phyloP scores from a whole-genome alignment of 2,797 vertebrate genomes.

The Epinephelus awoara region DNA sequence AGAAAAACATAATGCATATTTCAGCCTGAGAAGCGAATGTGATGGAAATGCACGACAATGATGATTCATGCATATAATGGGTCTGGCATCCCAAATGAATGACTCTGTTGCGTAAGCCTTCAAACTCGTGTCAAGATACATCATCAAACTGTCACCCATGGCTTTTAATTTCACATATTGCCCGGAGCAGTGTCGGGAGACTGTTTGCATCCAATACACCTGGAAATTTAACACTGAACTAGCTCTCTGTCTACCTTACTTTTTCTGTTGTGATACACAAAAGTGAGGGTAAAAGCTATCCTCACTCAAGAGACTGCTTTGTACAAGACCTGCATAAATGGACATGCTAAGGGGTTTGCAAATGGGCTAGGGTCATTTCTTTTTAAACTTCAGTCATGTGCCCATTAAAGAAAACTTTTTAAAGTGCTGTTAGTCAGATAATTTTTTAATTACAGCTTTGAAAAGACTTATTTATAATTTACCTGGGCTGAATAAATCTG shows the following conservation, averaged over 20 bases:
- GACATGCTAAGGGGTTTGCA: constrained; percentile 29
- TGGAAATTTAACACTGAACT: constrained; percentile 35
- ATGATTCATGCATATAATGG: constrained; percentile 77
- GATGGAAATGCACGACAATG: constrained; percentile 63
- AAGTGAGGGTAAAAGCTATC: constrained; percentile 33
- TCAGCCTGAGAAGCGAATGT: constrained; percentile 65
- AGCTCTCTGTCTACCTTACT: constrained; percentile 1
- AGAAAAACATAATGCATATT: constrained; percentile 66
- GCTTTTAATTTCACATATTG: constrained; percentile 69
- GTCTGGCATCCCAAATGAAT: constrained; percentile 66
- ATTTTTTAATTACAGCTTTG: constrained; percentile 63
- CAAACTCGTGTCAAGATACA: constrained; percentile 50
- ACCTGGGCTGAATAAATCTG: constrained; percentile 69
- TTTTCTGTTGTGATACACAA: constrained; percentile 23
- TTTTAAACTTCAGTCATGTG: constrained; percentile 34
- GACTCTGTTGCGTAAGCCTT: constrained; percentile 57
- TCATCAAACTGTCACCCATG: constrained; percentile 62
- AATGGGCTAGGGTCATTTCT: constrained; percentile 24
- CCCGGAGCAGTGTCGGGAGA: constrained; percentile 40
- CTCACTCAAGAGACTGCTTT: constrained; percentile 23
- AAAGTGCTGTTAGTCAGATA: constrained; percentile 37
- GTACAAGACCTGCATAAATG: constrained; percentile 20
- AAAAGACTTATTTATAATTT: constrained; percentile 73
- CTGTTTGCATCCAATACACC: constrained; percentile 43
- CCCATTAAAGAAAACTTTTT: constrained; percentile 52